Base-by-base conservation (phyloP, 1,140 invertebrate species). In the Achatina immaculata region DNA sequence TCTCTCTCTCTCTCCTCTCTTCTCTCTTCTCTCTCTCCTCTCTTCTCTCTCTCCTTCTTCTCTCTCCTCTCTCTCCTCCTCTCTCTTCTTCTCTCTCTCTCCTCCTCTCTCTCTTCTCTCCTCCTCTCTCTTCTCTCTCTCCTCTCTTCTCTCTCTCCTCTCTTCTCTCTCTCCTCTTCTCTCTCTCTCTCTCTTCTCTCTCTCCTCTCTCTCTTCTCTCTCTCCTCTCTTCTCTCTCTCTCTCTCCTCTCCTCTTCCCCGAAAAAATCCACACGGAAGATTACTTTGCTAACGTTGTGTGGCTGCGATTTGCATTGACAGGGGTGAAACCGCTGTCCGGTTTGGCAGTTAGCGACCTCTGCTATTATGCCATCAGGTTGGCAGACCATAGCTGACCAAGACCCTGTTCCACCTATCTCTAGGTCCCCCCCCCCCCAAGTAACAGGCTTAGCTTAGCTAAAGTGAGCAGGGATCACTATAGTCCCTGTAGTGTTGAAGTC, bases 41-140 rank as follows among this genome's bases (percentile, higher is more conserved):
- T 43, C 42, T 24, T 77, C 75, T 77, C 51, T 16, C 51, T 58
- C 75, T 34, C 21, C 34, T 62, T 38, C 9, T 28, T 19, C 24
- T 42, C 31, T 19, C 28, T 42, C 34, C 14, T 58, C 75, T 77
- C 24, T 40, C 24, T 77, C 68, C 42, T 51, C 34, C 36, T 80
- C 68, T 72, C 34, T 58, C 34, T 72, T 45, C 48, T 34, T 42
- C 28, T 72, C 48, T 72, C 34, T 58, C 42, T 80, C 69, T 58
- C 28, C 42, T 28, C 51, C 48, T 72, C 42, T 55, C 21, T 58
- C 69, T 72, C 14, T 55, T 58, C 48, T 28, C 73, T 51, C 45
- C 38, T 48, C 36, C 38, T 66, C 58, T 66, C 38, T 42, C 24
- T 72, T 28, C 45, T 38, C 58, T 36, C 40, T 72, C 43, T 75